Percentiles rank a stretch among this genome's conserved stretches.
phyloP scores from a whole-genome alignment of 2,888 invertebrate species.

The Callyntrura sp. region DNA sequence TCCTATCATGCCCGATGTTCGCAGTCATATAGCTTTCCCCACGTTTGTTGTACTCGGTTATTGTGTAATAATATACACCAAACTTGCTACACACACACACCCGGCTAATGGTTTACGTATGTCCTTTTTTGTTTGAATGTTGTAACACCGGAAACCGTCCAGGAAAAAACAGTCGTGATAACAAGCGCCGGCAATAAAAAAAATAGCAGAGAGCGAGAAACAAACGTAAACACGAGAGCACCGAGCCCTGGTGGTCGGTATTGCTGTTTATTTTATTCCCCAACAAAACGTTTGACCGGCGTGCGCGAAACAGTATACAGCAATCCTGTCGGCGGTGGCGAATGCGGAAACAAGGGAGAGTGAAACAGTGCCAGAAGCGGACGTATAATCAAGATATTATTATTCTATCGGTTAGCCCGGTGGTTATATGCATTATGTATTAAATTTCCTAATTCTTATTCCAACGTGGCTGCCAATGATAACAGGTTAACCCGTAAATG shows the following conservation, averaged over 20 bases:
- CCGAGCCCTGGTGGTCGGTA: neutral
- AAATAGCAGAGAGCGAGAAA: conserved; percentile 34
- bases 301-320: neutral
- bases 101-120: conserved; percentile 72
- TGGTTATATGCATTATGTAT: neutral
- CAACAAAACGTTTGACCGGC: neutral
- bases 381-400: neutral
- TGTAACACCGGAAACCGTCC: conserved; percentile 12
- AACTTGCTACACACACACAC: neutral
- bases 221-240: conserved; percentile 57
- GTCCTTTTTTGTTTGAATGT: conserved; percentile 37
- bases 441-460: too few species aligned
- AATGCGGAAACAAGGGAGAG: too few species aligned
- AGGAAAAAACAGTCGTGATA: conserved; percentile 26
- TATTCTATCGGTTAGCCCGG: neutral
- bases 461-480: too few species aligned
- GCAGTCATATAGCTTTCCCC: neutral
- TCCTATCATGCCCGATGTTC: neutral
- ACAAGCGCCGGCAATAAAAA: conserved; percentile 57
- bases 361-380: neutral
- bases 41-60: neutral
- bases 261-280: too few species aligned
- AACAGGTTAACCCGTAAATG: too few species aligned
- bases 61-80: conserved; percentile 39
- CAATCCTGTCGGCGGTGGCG: too few species aligned